phyloP scores from a whole-genome alignment of 2,797 vertebrate species.

The Acanthurus lineatus region DNA sequence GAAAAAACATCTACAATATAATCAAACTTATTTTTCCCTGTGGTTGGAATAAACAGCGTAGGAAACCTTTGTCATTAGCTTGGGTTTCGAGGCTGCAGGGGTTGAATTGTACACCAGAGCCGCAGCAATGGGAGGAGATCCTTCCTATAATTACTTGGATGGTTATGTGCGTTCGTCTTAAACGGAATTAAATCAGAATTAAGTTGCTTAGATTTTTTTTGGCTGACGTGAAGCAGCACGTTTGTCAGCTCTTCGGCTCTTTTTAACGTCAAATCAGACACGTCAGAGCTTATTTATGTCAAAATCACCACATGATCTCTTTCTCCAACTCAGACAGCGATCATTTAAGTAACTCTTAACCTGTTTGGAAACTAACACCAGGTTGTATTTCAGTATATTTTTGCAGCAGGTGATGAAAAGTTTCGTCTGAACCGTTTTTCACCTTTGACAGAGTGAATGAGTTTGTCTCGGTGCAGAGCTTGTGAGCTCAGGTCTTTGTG shows the following conservation, averaged over 20 bases:
- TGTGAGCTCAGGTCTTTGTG: slow-evolving; percentile 35
- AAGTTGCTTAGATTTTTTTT: background rate
- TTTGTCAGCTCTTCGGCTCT: no score
- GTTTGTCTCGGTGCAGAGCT: background rate
- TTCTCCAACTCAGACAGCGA: background rate
- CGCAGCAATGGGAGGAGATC: background rate
- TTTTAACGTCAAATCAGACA: no score
- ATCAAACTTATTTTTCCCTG: no score
- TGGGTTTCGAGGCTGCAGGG: no score
- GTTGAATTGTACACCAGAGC: no score
- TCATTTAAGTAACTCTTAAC: background rate
- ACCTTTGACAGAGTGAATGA: slow-evolving; percentile 26
- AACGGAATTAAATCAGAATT: slow-evolving; percentile 17
- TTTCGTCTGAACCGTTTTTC: slow-evolving; percentile 49
- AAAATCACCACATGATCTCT: no score
- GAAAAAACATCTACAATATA: no score
- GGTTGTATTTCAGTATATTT: background rate
- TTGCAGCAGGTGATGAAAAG: slow-evolving; percentile 25
- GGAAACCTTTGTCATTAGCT: no score
- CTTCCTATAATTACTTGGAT: background rate
- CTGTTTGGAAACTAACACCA: slow-evolving; percentile 2
- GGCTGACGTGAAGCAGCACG: background rate
- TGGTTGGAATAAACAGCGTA: no score
- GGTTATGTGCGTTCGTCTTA: background rate
- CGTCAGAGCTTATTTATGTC: no score